A percentile compares a stretch with the other conserved stretches of the same genome.
These are phyloP conservation scores for Vanessa cardui DNA, from an alignment of 2,888 invertebrate genomes.

Conservation along the genomic window DNA sequence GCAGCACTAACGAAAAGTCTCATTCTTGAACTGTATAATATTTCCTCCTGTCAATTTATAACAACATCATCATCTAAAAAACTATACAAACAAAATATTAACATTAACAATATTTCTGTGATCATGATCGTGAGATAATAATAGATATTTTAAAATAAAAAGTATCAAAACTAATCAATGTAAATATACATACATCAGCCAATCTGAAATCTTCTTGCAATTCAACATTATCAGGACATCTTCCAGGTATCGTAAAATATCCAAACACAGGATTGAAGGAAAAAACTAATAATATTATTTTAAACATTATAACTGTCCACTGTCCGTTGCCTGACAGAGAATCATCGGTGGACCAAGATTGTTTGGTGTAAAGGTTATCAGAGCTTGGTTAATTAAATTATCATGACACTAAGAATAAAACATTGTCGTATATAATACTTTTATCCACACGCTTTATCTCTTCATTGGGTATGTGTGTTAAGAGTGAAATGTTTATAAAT, in stretches of 20 bases:
- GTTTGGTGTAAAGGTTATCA: slow-evolving; percentile 18
- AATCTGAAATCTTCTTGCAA: slow-evolving; percentile 61
- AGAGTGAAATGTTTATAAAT: too few species aligned
- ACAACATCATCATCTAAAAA: too few species aligned
- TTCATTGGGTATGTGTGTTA: too few species aligned
- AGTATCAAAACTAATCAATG: slow-evolving; percentile 12
- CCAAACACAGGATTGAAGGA: slow-evolving; percentile 50
- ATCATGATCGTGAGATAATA: too few species aligned
- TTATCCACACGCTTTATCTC: neutral
- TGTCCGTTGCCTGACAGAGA: slow-evolving; percentile 14
- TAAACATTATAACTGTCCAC: slow-evolving; percentile 51
- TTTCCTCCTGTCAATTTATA: too few species aligned
- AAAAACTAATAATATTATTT: slow-evolving; percentile 45
- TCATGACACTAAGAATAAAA: slow-evolving; percentile 34
- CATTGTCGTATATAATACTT: slow-evolving; percentile 2
- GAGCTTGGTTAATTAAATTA: neutral
- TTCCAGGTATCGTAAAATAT: slow-evolving; percentile 66
- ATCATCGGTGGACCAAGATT: slow-evolving; percentile 17
- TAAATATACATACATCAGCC: slow-evolving; percentile 58
- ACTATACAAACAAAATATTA: too few species aligned
- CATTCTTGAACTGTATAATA: too few species aligned
- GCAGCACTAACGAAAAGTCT: too few species aligned
- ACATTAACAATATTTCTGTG: too few species aligned
- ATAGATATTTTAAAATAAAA: neutral
- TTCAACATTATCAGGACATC: slow-evolving; percentile 63